Evolutionary conservation across 2,888 invertebrate genomes (phyloP).

Genomic region (Lumbricus terrestris): DNA sequence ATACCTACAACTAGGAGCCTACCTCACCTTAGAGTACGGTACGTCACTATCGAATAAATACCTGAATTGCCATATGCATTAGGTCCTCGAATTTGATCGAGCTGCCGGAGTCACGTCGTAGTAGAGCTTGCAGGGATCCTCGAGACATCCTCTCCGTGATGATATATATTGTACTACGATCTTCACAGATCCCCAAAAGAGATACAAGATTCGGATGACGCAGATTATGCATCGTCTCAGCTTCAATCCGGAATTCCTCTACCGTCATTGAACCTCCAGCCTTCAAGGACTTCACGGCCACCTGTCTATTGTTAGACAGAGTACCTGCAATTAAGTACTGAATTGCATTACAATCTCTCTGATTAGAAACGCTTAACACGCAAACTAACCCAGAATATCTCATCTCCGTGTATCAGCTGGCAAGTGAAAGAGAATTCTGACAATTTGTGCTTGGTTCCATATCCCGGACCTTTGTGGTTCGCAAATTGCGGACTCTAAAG

Average conservation of each 20-base stretch:
- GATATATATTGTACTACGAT: constrained; percentile 83
- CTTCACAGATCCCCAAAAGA: constrained; percentile 87
- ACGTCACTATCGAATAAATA: constrained; percentile 42
- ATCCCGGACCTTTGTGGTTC: no score
- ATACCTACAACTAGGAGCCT: no score
- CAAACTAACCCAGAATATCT: no score
- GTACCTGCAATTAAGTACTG: constrained; percentile 63
- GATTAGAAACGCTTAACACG: no score
- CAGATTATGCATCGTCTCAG: constrained; percentile 57
- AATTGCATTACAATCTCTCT: no score
- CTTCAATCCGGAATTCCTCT: constrained; percentile 90
- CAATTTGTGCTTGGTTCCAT: no score
- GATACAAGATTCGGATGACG: constrained; percentile 76
- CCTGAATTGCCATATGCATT: constrained; percentile 91
- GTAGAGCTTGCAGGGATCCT: constrained; percentile 87
- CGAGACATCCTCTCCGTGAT: constrained; percentile 92
- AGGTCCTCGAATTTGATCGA: constrained; percentile 76
- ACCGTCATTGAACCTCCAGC: constrained; percentile 85
- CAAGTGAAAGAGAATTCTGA: no score
- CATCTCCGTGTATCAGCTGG: no score
- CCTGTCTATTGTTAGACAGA: constrained; percentile 92
- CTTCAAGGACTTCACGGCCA: constrained; percentile 93
- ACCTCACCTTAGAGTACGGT: neutral
- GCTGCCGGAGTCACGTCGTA: constrained; percentile 81
- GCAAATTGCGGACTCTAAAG: no score